Evolutionary conservation across 2,113 vertebrate genomes (phyloP), one percentile per base, ranked within the genome.

Genomic region (Cricetomys ansorgei): DNA sequence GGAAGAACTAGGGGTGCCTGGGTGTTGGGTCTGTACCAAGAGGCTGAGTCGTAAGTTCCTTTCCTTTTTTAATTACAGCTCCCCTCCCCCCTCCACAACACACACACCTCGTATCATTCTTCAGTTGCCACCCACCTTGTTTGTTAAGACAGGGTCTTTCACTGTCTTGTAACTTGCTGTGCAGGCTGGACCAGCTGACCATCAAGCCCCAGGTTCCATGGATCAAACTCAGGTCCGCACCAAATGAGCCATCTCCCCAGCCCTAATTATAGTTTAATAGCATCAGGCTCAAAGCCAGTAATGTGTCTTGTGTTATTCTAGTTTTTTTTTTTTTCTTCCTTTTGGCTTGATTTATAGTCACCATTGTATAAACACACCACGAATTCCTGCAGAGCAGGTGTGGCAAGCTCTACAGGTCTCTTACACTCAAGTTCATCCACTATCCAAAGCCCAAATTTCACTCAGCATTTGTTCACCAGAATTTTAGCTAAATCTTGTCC

Each of bases 191-290:
- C 79, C 40, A 25, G 65, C 34, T 53, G 45, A 67, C 34, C 34
- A 69, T 45, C 34, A 53, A 53, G 43, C 64, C 85, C 85, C 48
- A 53, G 45, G 37, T 64, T 64, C 81, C 40, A 9, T 7, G 23
- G 53, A 70, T 50, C 65, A 87, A 55, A 40, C 64, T 53, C 29
- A 67, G 62, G 31, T 67, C 83, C 43, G 64, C 40, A 64, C 40
- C 59, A 45, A 64, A 45, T 25, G 64, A 50, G 31, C 45, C 19
- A 69, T 86, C 84, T 86, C 11, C 77, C 84, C 45, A 86, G 64
- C 84, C 45, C 45, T 57, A 79, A 87, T 94, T 90, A 40, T 37
- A 50, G 77, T 76, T 96, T 89, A 94, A 65, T 87, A 50, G 50
- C 64, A 50, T 11, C 31, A 37, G n/a, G 40, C 34, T 72, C 45